Base-by-base conservation (phyloP, 64 coral and sea anemone genomes). In the Astreopora myriophthalma region DNA sequence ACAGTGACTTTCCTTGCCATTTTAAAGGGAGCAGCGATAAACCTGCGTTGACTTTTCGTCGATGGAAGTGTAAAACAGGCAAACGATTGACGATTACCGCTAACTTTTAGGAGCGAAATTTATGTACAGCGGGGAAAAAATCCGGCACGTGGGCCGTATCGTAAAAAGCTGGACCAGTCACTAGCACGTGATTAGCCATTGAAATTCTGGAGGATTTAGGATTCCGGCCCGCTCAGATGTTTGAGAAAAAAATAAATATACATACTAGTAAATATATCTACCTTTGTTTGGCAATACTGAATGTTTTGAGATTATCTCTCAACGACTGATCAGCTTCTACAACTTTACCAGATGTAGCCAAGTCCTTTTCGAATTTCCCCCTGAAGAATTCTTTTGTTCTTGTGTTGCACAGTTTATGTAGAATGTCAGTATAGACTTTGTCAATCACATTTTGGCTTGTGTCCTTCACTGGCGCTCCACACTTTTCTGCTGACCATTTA, bases 341-440 rank as follows among this genome's bases (percentile, higher is more conserved):
- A 74, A 74, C 71, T 74, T 74, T 74, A 74, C 71, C 71, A 19
- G 71, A 74, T 74, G 34, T 42, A 5, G 71, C 71, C 71, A 74
- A 74, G 71, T 24, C 71, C 35, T 74, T 74, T 42, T 74, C 71
- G 8, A 74, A 74, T 44, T 74, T 39, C 3, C 34, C 71, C 34
- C 34, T 74, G 3, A 74, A 40, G 71, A 74, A 74, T 42, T 74
- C 71, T 20, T 74, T 74, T 39, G 71, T 74, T 74, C 71, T 37
- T n/a, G 33, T 74, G 35, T 74, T 37, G 17, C 71, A 74, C 22
- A 74, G 71, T 39, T 42, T 74, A 17, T 74, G 71, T n/a, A 74
- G 19, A 33, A 74, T 74, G 22, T 44, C 71, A 39, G 13, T 20
- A 42, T 39, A 74, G 2, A 74, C 36, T 19, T 74, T 74, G 22